These are phyloP conservation scores for Argyresthia albistria DNA, from an alignment of 2,888 invertebrate species.

Conservation along the genomic window DNA sequence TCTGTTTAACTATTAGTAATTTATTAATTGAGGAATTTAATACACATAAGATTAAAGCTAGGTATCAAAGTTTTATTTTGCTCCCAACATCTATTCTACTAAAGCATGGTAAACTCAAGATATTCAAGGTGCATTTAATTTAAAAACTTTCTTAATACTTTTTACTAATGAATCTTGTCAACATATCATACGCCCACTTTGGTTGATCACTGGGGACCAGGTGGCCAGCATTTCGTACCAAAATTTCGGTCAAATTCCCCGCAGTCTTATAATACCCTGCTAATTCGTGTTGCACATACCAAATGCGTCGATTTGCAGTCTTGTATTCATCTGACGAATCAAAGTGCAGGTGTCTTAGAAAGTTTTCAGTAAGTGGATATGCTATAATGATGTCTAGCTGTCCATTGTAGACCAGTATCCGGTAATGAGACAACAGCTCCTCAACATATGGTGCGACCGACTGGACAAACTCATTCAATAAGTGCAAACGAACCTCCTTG, in stretches of 20 bases:
- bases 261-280: conserved; percentile 83
- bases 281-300: conserved; percentile 76
- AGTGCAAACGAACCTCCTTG: conserved; percentile 54
- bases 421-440: conserved; percentile 56
- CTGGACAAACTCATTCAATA: conserved; percentile 71
- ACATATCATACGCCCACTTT: conserved; percentile 68
- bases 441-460: conserved; percentile 64
- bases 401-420: conserved; percentile 76
- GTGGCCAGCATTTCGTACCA: conserved; percentile 85
- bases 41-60: not conserved
- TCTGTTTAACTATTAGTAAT: too few species aligned
- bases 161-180: conserved; percentile 61
- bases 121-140: too few species aligned
- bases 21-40: too few species aligned
- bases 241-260: conserved; percentile 78
- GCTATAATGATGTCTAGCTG: conserved; percentile 78
- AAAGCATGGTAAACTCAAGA: not conserved
- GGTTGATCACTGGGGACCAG: conserved; percentile 77
- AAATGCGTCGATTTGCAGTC: conserved; percentile 72
- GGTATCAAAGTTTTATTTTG: not conserved
- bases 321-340: conserved; percentile 74
- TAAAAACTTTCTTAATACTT: conserved; percentile 12
- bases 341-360: conserved; percentile 79
- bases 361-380: conserved; percentile 72
- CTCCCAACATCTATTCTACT: not conserved